Evolutionary conservation across 2,888 invertebrate genomes (phyloP).

Genomic region (Caenorhabditis zanzibari): DNA sequence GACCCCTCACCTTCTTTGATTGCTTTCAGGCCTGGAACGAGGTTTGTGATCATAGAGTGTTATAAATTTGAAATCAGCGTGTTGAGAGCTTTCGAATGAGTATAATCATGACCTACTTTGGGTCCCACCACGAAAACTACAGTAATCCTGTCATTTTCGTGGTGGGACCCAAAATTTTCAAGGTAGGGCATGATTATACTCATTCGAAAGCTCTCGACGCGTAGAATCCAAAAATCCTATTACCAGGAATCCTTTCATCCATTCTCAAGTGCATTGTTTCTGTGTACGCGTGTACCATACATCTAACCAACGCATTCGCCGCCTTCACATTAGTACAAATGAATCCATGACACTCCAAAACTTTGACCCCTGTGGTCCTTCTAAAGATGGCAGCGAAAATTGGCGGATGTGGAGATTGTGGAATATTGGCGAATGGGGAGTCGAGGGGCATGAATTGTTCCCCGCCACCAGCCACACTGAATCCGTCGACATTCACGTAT

Average conservation of each 20-base stretch:
- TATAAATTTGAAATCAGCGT: not conserved
- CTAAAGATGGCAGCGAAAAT: constrained; percentile 97
- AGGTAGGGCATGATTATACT: constrained; percentile 11
- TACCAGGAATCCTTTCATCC: constrained; percentile 78
- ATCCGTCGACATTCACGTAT: constrained; percentile 89
- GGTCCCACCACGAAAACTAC: not conserved
- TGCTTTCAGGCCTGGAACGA: constrained; percentile 69
- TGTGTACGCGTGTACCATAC: constrained; percentile 98
- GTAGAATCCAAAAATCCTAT: not conserved
- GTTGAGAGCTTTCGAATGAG: not conserved
- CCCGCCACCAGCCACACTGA: constrained; percentile 85
- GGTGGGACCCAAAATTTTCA: not conserved
- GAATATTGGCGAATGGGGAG: constrained; percentile 95
- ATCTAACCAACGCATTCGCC: constrained; percentile 92
- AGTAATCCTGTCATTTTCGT: not conserved
- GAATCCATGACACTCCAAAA: constrained; percentile 97
- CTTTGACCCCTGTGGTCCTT: constrained; percentile 96
- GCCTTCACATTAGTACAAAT: constrained; percentile 97
- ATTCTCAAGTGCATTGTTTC: constrained; percentile 90
- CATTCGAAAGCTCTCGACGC: not conserved
- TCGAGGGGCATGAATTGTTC: constrained; percentile 92
- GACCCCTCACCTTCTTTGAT: constrained; percentile 71
- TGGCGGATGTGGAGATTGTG: constrained; percentile 95
- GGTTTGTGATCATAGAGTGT: no score
- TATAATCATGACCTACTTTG: not conserved